These are phyloP conservation scores for Genyomyrus donnyi DNA, from an alignment of 2,113 vertebrate genomes.

Conservation along the genomic window DNA sequence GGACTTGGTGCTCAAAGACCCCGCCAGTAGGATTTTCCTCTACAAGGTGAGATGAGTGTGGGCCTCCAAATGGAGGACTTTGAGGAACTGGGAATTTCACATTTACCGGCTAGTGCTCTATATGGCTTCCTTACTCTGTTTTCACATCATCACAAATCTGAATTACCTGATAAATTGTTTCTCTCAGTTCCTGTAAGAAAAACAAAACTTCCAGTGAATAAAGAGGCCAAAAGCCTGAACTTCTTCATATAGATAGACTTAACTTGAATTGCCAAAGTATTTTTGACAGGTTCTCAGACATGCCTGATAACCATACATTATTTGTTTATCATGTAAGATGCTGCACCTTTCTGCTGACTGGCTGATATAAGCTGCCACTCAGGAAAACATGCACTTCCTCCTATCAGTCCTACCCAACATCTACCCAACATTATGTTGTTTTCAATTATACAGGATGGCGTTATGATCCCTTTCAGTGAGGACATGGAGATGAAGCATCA, in stretches of 20 bases:
- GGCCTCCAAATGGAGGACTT: background rate
- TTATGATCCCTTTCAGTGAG: slow-evolving; percentile 44
- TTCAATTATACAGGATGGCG: slow-evolving; percentile 55
- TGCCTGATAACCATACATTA: background rate
- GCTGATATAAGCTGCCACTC: background rate
- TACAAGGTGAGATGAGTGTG: slow-evolving; percentile 59
- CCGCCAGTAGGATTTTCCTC: slow-evolving; percentile 58
- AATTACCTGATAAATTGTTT: background rate
- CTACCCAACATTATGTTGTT: background rate
- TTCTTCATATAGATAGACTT: background rate
- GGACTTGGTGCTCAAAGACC: slow-evolving; percentile 62
- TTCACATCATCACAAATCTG: background rate
- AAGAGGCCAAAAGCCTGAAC: background rate
- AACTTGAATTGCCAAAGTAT: background rate
- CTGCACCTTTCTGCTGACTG: background rate
- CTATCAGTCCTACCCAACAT: background rate
- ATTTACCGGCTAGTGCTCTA: background rate
- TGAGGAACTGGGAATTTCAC: background rate
- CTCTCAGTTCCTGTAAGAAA: background rate
- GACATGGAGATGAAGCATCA: slow-evolving; percentile 48
- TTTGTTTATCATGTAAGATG: background rate
- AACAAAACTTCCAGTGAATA: background rate
- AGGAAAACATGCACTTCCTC: background rate
- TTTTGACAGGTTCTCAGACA: background rate
- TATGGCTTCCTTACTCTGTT: background rate